phyloP scores from a whole-genome alignment of 2,888 invertebrate species.

The Nymphalis c-album region DNA sequence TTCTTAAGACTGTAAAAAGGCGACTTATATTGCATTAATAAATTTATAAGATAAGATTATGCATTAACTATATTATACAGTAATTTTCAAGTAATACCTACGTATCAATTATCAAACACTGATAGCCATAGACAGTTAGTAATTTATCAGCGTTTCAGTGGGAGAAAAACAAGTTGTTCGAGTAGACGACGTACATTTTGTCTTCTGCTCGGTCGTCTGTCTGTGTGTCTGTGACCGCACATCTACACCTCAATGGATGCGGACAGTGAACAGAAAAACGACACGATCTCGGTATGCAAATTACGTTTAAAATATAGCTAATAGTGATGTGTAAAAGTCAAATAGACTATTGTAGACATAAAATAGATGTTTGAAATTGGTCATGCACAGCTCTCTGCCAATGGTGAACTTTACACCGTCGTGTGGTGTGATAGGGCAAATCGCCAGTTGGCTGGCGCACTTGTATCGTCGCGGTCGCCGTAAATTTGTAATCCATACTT shows the following conservation, averaged over 20 bases:
- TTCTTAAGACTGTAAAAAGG: slow-evolving; percentile 9
- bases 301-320: slow-evolving; percentile 7
- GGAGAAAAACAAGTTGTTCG: slow-evolving; percentile 53
- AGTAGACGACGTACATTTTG: slow-evolving; percentile 52
- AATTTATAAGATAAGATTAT: slow-evolving; percentile 38
- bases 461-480: slow-evolving; percentile 52
- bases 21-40: slow-evolving; percentile 29
- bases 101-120: slow-evolving; percentile 48
- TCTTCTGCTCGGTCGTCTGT: slow-evolving; percentile 50
- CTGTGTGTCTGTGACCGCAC: slow-evolving; percentile 45
- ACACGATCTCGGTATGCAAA: slow-evolving; percentile 52
- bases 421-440: slow-evolving; percentile 68
- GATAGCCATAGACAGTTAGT: slow-evolving; percentile 55
- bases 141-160: slow-evolving; percentile 60
- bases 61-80: slow-evolving; percentile 38
- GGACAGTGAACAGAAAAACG: slow-evolving; percentile 46
- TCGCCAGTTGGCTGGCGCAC: slow-evolving; percentile 76
- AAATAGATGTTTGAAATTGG: slow-evolving; percentile 27
- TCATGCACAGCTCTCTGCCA: slow-evolving; percentile 42
- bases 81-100: slow-evolving; percentile 39
- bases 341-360: slow-evolving; percentile 20
- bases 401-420: slow-evolving; percentile 74
- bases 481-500: slow-evolving; percentile 25
- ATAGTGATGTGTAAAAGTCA: slow-evolving; percentile 2
- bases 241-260: slow-evolving; percentile 37